phyloP scores from a whole-genome alignment of 2,113 vertebrate genomes.

The Lasiurus borealis region DNA sequence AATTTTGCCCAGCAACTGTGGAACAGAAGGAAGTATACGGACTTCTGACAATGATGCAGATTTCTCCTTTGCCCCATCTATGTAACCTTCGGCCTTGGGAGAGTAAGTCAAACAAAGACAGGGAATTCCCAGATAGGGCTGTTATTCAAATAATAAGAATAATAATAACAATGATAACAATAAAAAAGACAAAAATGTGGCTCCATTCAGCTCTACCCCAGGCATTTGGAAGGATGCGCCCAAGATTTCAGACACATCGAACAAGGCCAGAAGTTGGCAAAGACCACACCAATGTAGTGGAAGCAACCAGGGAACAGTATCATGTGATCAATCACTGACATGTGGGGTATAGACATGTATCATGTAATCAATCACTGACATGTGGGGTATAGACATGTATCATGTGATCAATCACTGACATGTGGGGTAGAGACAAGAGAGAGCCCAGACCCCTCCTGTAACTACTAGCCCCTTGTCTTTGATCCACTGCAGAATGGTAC shows the following conservation, averaged over 20 bases:
- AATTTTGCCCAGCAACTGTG: not conserved
- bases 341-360: too few relatives aligned
- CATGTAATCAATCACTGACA: too few relatives aligned
- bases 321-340: not conserved
- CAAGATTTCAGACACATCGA: slow-evolving; percentile 12
- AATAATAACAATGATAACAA: not conserved
- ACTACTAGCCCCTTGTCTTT: not conserved
- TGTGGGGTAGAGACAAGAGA: not conserved
- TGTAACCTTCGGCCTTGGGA: not conserved
- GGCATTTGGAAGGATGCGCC: not conserved
- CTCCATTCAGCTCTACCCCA: not conserved
- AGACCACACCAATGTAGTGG: not conserved
- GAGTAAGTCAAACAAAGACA: not conserved
- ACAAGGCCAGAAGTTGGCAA: not conserved
- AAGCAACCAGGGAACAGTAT: not conserved
- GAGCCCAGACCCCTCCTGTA: not conserved
- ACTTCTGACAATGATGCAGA: not conserved
- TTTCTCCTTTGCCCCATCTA: not conserved
- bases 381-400: too few relatives aligned
- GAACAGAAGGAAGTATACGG: not conserved
- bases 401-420: too few relatives aligned
- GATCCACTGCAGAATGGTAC: not conserved
- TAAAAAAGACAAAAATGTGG: not conserved
- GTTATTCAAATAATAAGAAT: not conserved
- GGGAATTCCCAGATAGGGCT: not conserved